Evolutionary conservation across 2,113 vertebrate genomes (phyloP).

Genomic region (Pterocles gutturalis): DNA sequence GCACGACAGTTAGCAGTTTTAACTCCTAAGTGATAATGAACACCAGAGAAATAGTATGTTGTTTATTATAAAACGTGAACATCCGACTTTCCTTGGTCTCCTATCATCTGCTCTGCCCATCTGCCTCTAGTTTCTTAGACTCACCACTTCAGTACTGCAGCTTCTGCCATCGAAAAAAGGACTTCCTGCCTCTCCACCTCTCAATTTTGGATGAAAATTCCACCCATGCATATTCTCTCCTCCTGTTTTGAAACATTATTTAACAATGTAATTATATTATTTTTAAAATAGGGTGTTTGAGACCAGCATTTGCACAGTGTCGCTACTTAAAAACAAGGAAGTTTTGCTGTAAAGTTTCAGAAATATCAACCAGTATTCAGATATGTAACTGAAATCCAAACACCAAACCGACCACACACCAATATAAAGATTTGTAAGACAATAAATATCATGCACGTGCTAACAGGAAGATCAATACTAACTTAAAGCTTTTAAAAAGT

Average conservation of each 20-base stretch:
- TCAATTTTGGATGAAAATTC: not conserved
- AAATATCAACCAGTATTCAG: not conserved
- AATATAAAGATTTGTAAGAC: not conserved
- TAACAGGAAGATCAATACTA: constrained; percentile 42
- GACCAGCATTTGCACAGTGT: not conserved
- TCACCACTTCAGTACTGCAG: not conserved
- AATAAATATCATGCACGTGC: not conserved
- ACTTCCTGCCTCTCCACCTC: not conserved
- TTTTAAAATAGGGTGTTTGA: not conserved
- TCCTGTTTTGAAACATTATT: not conserved
- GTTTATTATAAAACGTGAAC: not conserved
- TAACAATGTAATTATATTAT: not conserved
- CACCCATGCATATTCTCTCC: not conserved
- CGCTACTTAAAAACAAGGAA: not conserved
- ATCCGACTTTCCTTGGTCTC: not conserved
- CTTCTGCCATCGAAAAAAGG: not conserved
- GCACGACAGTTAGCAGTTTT: not conserved
- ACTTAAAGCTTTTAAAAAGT: constrained; percentile 20
- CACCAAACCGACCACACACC: not conserved
- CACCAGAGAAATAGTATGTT: not conserved
- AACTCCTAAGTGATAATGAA: not conserved
- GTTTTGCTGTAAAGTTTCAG: not conserved
- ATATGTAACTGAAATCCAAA: not conserved
- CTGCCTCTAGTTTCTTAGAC: not conserved
- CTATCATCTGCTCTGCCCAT: constrained; percentile 17